Evolutionary conservation across 2,113 vertebrate species (phyloP).

Genomic region (Maccullochella peelii): DNA sequence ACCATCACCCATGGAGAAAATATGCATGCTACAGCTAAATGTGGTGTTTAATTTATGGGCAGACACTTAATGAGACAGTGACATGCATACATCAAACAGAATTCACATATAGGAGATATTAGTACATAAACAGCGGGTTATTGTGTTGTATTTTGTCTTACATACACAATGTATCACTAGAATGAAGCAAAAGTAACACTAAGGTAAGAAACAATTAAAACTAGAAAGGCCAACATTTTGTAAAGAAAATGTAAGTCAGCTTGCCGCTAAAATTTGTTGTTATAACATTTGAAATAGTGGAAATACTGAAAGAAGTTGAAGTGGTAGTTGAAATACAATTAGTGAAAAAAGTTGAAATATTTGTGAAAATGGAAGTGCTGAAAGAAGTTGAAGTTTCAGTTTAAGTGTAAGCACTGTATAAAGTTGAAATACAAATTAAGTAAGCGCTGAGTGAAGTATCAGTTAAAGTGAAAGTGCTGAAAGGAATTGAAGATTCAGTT

Average conservation of each 20-base stretch:
- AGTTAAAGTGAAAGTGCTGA: neutral
- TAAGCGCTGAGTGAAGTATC: neutral
- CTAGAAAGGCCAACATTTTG: too few species aligned
- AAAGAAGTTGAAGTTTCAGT: neutral
- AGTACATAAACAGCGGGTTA: neutral
- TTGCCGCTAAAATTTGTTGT: neutral
- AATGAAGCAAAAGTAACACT: neutral
- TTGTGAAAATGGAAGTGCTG: neutral
- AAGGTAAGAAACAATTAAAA: neutral
- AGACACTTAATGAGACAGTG: neutral
- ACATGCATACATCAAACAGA: neutral
- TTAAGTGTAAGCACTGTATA: neutral
- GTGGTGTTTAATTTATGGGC: neutral
- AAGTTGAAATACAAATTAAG: neutral
- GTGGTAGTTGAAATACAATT: neutral
- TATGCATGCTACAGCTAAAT: constrained; percentile 22
- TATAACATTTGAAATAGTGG: neutral
- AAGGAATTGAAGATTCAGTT: neutral
- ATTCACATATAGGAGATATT: neutral
- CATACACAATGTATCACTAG: neutral
- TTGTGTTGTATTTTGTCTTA: neutral
- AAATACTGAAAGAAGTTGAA: neutral
- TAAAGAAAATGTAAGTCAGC: neutral
- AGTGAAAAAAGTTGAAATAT: neutral
- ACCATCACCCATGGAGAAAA: constrained; percentile 13